These are phyloP conservation scores for Rhinoraja longicauda DNA, from an alignment of 2,797 vertebrate genomes.

Conservation along the genomic window DNA sequence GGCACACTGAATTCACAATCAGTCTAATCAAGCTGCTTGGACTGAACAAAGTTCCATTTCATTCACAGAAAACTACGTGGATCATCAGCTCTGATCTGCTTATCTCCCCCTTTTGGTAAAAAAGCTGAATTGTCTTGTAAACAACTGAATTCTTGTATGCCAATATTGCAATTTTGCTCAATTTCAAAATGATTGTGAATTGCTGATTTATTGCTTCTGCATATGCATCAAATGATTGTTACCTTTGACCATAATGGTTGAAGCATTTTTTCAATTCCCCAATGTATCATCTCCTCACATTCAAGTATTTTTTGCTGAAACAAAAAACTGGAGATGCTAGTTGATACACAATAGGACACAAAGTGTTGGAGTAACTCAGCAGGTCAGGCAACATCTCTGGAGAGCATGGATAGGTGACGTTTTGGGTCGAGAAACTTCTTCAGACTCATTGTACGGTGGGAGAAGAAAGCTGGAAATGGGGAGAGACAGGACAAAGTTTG, in stretches of 20 bases:
- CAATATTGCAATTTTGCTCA: neutral
- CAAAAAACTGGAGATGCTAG: too few relatives aligned
- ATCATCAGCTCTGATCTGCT: neutral
- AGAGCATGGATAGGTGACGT: too few relatives aligned
- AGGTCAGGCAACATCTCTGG: too few relatives aligned
- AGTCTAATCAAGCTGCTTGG: neutral
- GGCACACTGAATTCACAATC: slow-evolving; percentile 22
- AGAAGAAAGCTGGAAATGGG: too few relatives aligned
- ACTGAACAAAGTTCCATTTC: slow-evolving; percentile 24
- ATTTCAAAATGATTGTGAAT: neutral
- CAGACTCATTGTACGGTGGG: too few relatives aligned
- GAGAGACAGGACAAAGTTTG: too few relatives aligned
- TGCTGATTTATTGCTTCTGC: neutral
- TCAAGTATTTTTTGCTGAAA: neutral
- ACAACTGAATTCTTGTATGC: neutral
- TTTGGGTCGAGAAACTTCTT: too few relatives aligned
- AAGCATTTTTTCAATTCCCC: neutral
- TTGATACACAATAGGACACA: too few relatives aligned
- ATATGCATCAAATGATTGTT: neutral
- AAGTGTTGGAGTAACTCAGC: too few relatives aligned
- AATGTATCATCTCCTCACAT: neutral
- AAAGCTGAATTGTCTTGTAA: neutral
- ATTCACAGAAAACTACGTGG: slow-evolving; percentile 2
- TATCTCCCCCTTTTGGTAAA: neutral
- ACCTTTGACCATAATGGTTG: neutral